Conservation (phyloP, 2,113 vertebrate genomes). For the Amphiprion ocellaris region DNA sequence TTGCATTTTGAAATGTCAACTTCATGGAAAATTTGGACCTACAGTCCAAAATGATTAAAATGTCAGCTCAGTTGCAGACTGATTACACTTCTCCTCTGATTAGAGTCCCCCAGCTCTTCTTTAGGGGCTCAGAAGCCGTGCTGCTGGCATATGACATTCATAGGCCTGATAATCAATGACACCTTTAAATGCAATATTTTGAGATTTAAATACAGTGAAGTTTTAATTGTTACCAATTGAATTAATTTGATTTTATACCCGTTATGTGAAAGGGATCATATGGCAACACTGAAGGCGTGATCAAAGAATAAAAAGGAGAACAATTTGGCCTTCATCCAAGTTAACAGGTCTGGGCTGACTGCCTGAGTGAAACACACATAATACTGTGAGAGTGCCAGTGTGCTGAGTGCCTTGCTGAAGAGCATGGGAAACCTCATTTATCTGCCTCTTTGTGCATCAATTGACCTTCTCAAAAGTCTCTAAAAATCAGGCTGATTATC, state of each 20-base stretch:
- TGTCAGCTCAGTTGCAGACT: constrained; percentile 54
- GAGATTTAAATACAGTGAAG: background rate
- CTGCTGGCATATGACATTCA: background rate
- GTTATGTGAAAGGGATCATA: background rate
- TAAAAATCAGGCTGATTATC: constrained; percentile 47
- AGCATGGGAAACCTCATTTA: constrained; percentile 22
- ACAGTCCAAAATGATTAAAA: constrained; percentile 63
- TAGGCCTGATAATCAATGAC: background rate
- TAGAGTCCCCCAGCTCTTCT: constrained; percentile 21
- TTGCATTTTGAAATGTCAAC: constrained; percentile 75
- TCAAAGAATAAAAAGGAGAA: background rate
- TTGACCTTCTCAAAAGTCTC: constrained; percentile 62
- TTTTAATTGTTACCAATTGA: background rate
- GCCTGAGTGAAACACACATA: background rate
- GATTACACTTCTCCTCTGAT: constrained; percentile 58
- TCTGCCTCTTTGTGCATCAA: constrained; percentile 28
- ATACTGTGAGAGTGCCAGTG: background rate
- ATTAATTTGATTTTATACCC: background rate
- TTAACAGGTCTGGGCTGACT: background rate
- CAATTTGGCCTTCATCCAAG: background rate
- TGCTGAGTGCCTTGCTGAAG: constrained; percentile 29
- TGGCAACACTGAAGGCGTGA: background rate
- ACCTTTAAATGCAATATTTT: background rate
- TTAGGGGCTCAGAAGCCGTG: background rate
- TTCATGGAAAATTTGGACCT: constrained; percentile 54